phyloP scores from a whole-genome alignment of 2,797 vertebrate species.

The Pangasius mekongensis region DNA sequence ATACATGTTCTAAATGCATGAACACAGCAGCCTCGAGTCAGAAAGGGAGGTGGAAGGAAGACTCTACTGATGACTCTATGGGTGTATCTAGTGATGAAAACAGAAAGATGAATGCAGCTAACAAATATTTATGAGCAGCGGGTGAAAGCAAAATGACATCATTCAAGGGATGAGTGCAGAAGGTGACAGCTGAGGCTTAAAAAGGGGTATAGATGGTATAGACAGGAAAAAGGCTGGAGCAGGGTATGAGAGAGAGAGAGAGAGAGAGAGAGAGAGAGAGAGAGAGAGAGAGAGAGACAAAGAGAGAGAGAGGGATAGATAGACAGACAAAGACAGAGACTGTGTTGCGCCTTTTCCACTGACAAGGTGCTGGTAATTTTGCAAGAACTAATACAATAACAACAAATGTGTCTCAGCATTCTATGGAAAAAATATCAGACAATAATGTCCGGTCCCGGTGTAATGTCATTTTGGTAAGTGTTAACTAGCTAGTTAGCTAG shows the following conservation, averaged over 20 bases:
- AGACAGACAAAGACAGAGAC: slow-evolving; percentile 64
- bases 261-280: not conserved
- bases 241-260: not conserved
- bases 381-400: not conserved
- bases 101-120: slow-evolving; percentile 29
- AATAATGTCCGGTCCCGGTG: not conserved
- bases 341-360: not conserved
- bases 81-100: not conserved
- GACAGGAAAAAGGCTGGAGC: not conserved
- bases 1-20: slow-evolving; percentile 20
- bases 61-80: not conserved
- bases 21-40: slow-evolving; percentile 23
- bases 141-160: slow-evolving; percentile 50
- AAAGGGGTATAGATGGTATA: slow-evolving; percentile 58
- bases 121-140: slow-evolving; percentile 39
- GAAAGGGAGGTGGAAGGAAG: slow-evolving; percentile 28
- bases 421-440: not conserved
- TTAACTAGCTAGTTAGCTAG: not conserved
- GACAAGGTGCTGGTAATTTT: not conserved
- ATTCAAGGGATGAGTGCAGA: slow-evolving; percentile 50
- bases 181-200: slow-evolving; percentile 57
- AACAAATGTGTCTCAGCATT: not conserved
- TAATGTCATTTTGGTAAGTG: not conserved
- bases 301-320: not conserved
- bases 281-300: not conserved